Evolutionary conservation across 2,888 invertebrate genomes (phyloP).

Genomic region (Megaustenia siamemsis): DNA sequence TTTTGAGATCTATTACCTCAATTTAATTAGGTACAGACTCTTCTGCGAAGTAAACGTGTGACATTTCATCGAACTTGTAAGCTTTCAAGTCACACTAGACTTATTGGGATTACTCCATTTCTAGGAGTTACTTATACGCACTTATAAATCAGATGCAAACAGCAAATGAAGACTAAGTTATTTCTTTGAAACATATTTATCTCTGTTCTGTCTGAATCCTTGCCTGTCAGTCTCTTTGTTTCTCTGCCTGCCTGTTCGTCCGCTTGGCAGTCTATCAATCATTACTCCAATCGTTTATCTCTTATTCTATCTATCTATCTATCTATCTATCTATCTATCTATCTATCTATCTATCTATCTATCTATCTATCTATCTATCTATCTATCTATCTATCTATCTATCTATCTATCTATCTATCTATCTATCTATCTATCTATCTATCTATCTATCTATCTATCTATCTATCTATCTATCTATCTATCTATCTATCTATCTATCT

Average conservation of each 20-base stretch:
- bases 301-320: neutral
- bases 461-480: constrained; percentile 9
- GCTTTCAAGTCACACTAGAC: no score
- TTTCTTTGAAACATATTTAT: no score
- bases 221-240: neutral
- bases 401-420: constrained; percentile 9
- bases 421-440: constrained; percentile 9
- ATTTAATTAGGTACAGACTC: no score
- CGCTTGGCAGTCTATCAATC: neutral
- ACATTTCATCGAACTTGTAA: no score
- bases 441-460: constrained; percentile 9
- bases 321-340: constrained; percentile 3
- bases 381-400: constrained; percentile 9
- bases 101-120: no score
- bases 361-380: neutral
- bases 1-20: no score
- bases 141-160: no score
- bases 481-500: constrained; percentile 9
- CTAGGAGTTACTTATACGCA: no score
- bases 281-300: neutral
- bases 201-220: neutral
- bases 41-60: no score
- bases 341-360: neutral
- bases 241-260: neutral
- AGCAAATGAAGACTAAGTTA: no score